phyloP scores from a whole-genome alignment of 2,888 invertebrate genomes.

The Ypsolopha scabrella region DNA sequence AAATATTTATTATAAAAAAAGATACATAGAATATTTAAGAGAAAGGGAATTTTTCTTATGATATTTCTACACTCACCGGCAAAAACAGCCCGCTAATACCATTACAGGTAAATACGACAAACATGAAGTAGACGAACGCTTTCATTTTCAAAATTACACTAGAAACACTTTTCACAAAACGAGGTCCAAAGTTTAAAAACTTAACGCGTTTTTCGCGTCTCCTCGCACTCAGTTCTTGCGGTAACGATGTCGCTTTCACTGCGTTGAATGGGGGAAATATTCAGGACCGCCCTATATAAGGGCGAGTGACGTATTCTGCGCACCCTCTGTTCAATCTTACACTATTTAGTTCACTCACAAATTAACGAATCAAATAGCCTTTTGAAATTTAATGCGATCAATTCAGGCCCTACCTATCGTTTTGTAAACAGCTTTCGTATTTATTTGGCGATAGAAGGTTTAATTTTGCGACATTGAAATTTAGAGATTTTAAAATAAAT shows the following conservation, averaged over 20 bases:
- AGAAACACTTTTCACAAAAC: constrained; percentile 11
- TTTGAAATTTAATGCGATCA: too few relatives aligned
- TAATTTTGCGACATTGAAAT: too few relatives aligned
- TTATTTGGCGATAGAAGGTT: too few relatives aligned
- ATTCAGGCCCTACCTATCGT: too few relatives aligned
- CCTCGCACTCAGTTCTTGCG: background rate
- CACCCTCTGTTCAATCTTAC: constrained; percentile 28
- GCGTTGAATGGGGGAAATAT: constrained; percentile 53
- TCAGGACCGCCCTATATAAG: constrained; percentile 52
- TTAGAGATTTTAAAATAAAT: too few relatives aligned
- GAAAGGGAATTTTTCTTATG: background rate
- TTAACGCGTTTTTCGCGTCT: too few relatives aligned
- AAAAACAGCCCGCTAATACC: constrained; percentile 38
- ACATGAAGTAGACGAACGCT: constrained; percentile 34
- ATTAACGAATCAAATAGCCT: too few relatives aligned
- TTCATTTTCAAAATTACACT: constrained; percentile 36
- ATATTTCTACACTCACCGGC: constrained; percentile 40
- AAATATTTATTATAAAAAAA: too few relatives aligned
- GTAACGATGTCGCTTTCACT: background rate
- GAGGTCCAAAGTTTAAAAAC: too few relatives aligned
- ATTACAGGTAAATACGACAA: constrained; percentile 36
- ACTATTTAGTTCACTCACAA: background rate
- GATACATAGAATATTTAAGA: too few relatives aligned
- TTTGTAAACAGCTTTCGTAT: too few relatives aligned
- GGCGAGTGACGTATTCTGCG: constrained; percentile 45